Conservation (phyloP, 2,113 vertebrate genomes). For the Ailurus styani region DNA sequence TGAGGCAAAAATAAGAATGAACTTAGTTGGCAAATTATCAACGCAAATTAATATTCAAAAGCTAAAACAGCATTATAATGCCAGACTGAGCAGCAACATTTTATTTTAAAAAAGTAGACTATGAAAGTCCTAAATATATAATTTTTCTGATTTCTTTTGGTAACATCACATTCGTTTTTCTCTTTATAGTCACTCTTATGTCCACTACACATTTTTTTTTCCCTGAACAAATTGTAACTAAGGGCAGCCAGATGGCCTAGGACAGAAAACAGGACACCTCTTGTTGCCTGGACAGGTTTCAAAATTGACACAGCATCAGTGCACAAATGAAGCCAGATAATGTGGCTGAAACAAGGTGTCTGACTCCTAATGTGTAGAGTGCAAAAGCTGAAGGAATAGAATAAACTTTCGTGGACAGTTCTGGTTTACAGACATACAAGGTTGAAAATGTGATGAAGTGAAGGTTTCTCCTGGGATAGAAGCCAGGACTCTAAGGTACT, state of each 20-base stretch:
- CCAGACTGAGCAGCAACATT: not conserved
- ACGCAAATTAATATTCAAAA: not conserved
- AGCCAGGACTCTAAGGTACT: not conserved
- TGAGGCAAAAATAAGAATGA: not conserved
- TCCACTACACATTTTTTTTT: not conserved
- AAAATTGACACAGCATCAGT: slow-evolving; percentile 63
- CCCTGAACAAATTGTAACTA: not conserved
- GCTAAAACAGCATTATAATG: not conserved
- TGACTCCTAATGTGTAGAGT: slow-evolving; percentile 5
- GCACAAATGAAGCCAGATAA: slow-evolving; percentile 50
- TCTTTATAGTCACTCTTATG: not conserved
- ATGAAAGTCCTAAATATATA: not conserved
- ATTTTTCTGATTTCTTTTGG: not conserved
- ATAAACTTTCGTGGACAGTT: slow-evolving; percentile 22
- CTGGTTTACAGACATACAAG: slow-evolving; percentile 37
- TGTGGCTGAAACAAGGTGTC: slow-evolving; percentile 59
- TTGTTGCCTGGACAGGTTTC: slow-evolving; percentile 62
- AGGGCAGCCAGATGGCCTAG: slow-evolving; percentile 64
- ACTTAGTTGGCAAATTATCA: not conserved
- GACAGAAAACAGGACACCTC: slow-evolving; percentile 66
- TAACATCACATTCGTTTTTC: not conserved
- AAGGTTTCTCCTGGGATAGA: slow-evolving; percentile 12
- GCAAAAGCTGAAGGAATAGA: slow-evolving; percentile 19
- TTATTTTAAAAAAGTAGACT: not conserved
- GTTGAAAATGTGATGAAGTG: slow-evolving; percentile 38